Conservation (phyloP, 2,888 invertebrate species). For the Caenorhabditis wallacei region DNA sequence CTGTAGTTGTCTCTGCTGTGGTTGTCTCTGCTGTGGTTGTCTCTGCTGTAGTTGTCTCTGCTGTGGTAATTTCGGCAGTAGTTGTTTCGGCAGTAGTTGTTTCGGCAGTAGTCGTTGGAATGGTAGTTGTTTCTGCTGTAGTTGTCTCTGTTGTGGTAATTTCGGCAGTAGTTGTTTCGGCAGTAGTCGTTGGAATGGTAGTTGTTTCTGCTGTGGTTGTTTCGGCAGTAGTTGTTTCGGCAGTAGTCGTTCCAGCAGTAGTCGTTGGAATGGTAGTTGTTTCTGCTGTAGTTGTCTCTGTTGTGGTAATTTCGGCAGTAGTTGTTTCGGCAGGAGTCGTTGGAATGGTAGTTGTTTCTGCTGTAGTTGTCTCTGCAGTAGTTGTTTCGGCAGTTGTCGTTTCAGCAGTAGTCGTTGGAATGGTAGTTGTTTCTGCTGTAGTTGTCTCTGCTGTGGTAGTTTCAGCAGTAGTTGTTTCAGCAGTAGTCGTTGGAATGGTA, state of each 20-base stretch:
- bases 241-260: background rate
- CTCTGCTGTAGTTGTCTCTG: background rate
- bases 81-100: background rate
- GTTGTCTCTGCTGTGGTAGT: conserved; percentile 1
- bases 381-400: background rate
- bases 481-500: background rate
- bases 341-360: background rate
- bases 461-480: background rate
- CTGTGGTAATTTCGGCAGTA: background rate
- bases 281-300: background rate
- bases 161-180: background rate
- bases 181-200: background rate
- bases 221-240: background rate
- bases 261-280: background rate
- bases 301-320: background rate
- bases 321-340: background rate
- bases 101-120: background rate
- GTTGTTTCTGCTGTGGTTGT: conserved; percentile 3
- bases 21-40: background rate
- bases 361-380: background rate
- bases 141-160: background rate
- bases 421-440: background rate
- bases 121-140: background rate
- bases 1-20: background rate
- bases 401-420: background rate